Conservation (phyloP, 2,888 invertebrate genomes). For the Lasius platythorax region DNA sequence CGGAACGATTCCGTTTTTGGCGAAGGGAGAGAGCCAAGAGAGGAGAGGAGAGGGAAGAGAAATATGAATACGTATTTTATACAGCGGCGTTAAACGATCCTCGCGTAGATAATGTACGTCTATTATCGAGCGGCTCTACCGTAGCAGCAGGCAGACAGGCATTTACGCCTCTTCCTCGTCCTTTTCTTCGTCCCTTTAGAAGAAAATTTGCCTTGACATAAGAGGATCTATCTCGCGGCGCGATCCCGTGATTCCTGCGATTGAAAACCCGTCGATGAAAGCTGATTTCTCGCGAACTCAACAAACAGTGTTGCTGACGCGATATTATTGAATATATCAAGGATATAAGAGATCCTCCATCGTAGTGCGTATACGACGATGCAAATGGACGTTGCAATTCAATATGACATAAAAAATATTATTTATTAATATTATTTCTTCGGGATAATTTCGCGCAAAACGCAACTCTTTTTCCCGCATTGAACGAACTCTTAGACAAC, state of each 20-base stretch:
- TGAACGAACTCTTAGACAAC: background rate
- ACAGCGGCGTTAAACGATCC: slow-evolving; percentile 71
- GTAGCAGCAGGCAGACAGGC: slow-evolving; percentile 37
- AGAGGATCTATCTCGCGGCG: slow-evolving; percentile 17
- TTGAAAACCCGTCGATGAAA: background rate
- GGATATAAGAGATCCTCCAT: background rate
- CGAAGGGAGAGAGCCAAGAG: background rate
- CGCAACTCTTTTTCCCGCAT: no score
- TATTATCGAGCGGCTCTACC: slow-evolving; percentile 44
- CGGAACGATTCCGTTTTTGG: slow-evolving; percentile 53
- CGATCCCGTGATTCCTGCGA: slow-evolving; percentile 17
- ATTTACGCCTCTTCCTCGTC: slow-evolving; percentile 58
- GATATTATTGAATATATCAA: background rate
- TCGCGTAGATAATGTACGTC: slow-evolving; percentile 68
- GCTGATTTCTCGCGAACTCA: slow-evolving; percentile 6
- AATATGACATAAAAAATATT: background rate
- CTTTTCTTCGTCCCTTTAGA: slow-evolving; percentile 27
- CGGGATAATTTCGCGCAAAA: background rate
- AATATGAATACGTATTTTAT: slow-evolving; percentile 79
- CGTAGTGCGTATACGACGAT: background rate
- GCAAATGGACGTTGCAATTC: background rate
- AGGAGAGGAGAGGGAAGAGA: slow-evolving; percentile 65
- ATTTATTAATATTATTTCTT: background rate
- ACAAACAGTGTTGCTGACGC: background rate
- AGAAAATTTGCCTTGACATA: slow-evolving; percentile 39